Base-by-base conservation (phyloP, 2,888 invertebrate species). In the Hyles lineata region DNA sequence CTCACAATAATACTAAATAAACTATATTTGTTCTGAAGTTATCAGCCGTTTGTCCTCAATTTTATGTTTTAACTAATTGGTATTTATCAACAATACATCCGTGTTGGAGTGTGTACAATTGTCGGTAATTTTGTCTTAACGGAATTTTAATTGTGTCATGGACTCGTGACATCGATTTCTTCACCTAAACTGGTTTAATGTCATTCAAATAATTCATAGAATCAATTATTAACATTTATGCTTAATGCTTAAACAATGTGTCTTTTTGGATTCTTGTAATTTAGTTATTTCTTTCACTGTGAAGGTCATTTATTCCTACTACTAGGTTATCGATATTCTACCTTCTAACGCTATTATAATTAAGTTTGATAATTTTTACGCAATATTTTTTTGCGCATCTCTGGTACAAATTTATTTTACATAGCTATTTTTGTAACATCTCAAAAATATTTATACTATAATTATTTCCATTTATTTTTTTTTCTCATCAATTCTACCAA, bases 81-180 rank as follows among this genome's bases (percentile, higher is more conserved):
- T 32, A n/a, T 71, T 67, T 67, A 67, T 67, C 23, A 50, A 62
- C 62, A 19, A 19, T 62, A 62, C 43, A 50, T 50, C 17, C 67
- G 67, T 11, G 7, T 23, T 15, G 50, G 50, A 67, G 17, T 67
- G 15, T 23, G 15, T 43, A 43, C 67, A 50, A 50, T 50, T 23
- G 2, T 21, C 21, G 9, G 23, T 43, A 43, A 21, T 43, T 17
- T 1, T 67, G 21, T 25, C 17, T 67, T 67, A 15, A 23, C 17
- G 23, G 67, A 50, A 50, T 67, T 50, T 50, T 1, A 23, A 67
- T 67, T 17, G 63, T 50, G 67, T 50, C 67, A 67, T 50, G 17
- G 23, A 23, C 23, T 23, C n/a, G 15, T 15, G 43, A 15, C 43
- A 55, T 55, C 8, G 6, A 17, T n/a, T 55, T 55, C 55, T 19